These are phyloP conservation scores for Ormyrus pomaceus DNA, from an alignment of 2,888 invertebrate species.

Conservation along the genomic window DNA sequence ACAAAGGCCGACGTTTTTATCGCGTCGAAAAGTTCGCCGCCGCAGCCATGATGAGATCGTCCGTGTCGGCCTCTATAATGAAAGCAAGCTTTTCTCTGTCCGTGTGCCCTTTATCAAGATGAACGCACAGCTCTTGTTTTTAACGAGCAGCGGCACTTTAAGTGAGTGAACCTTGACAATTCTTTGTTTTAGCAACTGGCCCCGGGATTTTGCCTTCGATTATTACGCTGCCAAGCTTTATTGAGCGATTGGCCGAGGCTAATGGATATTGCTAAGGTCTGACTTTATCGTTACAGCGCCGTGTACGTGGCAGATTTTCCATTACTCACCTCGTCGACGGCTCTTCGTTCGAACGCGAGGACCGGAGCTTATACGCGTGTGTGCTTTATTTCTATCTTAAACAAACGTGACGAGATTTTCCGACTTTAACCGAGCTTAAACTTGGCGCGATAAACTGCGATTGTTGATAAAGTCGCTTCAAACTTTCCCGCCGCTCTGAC, in stretches of 20 bases:
- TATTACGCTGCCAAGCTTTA: background rate
- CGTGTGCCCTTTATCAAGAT: no score
- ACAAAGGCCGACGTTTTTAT: background rate
- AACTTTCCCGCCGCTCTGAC: background rate
- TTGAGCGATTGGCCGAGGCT: slow-evolving; percentile 23
- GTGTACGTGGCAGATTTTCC: background rate
- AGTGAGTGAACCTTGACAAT: no score
- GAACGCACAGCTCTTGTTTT: no score
- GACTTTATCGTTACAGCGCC: slow-evolving; percentile 15
- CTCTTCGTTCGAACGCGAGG: background rate
- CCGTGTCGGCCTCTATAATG: background rate
- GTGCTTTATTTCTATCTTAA: slow-evolving; percentile 17
- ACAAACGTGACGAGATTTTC: slow-evolving; percentile 15
- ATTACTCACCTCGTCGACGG: slow-evolving; percentile 31
- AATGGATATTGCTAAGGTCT: slow-evolving; percentile 7
- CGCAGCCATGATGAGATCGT: background rate
- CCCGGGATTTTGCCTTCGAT: no score
- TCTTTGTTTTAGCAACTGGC: no score
- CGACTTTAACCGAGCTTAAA: slow-evolving; percentile 15
- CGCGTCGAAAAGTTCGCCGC: background rate
- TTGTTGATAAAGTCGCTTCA: slow-evolving; percentile 5
- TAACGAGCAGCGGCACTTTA: no score
- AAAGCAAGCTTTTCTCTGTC: background rate
- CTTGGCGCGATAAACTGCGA: slow-evolving; percentile 18
- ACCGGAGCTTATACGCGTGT: background rate